Percentiles rank a stretch among this genome's conserved stretches.
Evolutionary conservation across 2,888 invertebrate species (phyloP).

Genomic region (Trimorus sp.): DNA sequence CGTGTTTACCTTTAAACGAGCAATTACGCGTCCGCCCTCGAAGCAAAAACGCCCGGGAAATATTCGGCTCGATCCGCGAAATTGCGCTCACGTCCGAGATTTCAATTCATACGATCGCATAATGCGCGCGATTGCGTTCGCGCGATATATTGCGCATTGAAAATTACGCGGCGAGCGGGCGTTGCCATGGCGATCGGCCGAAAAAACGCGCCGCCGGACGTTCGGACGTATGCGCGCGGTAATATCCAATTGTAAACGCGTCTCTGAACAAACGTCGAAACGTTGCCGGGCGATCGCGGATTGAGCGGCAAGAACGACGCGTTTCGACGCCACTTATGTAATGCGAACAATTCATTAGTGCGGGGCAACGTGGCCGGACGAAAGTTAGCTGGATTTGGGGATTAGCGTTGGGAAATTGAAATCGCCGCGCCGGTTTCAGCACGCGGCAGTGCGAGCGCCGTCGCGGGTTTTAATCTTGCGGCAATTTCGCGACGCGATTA

Average conservation of each 20-base stretch:
- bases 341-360: no score
- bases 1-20: no score
- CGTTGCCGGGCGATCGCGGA: constrained; percentile 23
- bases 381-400: no score
- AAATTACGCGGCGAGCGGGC: constrained; percentile 60
- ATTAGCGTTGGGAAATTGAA: no score
- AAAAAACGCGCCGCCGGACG: constrained; percentile 42
- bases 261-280: constrained; percentile 38
- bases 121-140: constrained; percentile 56
- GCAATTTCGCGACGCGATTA: no score
- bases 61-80: constrained; percentile 15
- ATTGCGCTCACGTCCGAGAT: constrained; percentile 56
- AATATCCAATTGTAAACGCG: constrained; percentile 35
- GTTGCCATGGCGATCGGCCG: constrained; percentile 51
- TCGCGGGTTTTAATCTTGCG: no score
- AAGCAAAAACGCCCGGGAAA: neutral
- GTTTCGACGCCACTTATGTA: no score
- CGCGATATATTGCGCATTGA: constrained; percentile 58
- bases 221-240: constrained; percentile 29
- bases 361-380: no score
- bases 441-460: no score
- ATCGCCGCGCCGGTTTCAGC: no score
- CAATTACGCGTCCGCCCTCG: no score
- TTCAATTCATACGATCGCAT: constrained; percentile 57
- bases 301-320: neutral